Conservation (phyloP, 1,140 invertebrate genomes). For the Euwallacea similis region DNA sequence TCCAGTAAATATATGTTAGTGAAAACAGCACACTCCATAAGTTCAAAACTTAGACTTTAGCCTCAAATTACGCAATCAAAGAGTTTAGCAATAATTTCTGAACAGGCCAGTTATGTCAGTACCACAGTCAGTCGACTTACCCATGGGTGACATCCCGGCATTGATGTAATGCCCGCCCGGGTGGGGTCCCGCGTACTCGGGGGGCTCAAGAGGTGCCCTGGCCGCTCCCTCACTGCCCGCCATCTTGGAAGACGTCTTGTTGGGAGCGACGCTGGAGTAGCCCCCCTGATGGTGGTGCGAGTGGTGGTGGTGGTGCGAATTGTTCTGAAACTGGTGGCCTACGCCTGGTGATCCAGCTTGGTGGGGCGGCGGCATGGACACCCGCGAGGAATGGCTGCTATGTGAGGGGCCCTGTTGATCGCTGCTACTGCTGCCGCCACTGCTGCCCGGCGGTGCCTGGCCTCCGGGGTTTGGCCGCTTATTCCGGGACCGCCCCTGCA, state of each 20-base stretch:
- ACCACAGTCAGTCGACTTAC: background rate
- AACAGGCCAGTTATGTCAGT: no score
- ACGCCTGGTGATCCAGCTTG: background rate
- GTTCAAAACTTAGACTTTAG: no score
- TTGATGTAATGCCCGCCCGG: constrained; percentile 10
- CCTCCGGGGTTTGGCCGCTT: constrained; percentile 17
- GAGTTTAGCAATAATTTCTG: no score
- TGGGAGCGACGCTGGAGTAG: constrained; percentile 24
- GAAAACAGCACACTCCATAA: no score
- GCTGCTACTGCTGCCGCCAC: background rate
- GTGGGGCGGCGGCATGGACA: background rate
- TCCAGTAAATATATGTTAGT: no score
- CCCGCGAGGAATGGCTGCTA: background rate
- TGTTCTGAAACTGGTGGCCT: constrained; percentile 3
- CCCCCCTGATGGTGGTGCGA: background rate
- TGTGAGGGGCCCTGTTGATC: constrained; percentile 20
- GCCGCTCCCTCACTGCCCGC: background rate
- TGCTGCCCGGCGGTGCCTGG: constrained; percentile 5
- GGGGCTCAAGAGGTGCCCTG: background rate
- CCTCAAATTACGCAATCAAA: no score
- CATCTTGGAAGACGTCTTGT: constrained; percentile 11
- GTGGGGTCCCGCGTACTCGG: background rate
- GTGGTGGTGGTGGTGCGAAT: constrained; percentile 15
- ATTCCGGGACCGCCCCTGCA: constrained; percentile 33
- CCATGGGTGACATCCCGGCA: constrained; percentile 8